These are phyloP conservation scores for Holothuria scabra DNA, from an alignment of 53 echinoderm and acorn worm genomes.

Conservation along the genomic window DNA sequence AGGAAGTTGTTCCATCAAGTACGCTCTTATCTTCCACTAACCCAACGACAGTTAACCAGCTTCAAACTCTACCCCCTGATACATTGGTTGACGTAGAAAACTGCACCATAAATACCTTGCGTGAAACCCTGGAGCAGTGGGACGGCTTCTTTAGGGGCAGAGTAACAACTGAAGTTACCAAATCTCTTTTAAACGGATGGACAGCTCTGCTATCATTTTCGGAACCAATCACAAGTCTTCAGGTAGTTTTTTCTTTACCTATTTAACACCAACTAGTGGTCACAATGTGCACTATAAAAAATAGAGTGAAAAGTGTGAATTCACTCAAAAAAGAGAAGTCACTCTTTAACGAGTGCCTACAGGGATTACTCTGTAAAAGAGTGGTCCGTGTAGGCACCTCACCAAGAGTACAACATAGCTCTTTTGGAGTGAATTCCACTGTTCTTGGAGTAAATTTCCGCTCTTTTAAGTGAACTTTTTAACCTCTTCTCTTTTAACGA, in stretches of 20 bases:
- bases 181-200: constrained; percentile 65
- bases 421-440: no score
- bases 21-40: not conserved
- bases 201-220: constrained; percentile 64
- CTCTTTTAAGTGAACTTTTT: no score
- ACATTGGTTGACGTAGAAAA: not conserved
- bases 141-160: constrained; percentile 57
- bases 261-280: not conserved
- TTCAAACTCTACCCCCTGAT: not conserved
- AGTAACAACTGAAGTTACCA: constrained; percentile 58
- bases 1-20: not conserved
- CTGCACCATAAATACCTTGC: constrained; percentile 2
- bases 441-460: no score
- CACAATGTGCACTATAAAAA: no score
- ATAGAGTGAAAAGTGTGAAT: no score
- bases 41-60: not conserved
- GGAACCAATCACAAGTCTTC: constrained; percentile 60
- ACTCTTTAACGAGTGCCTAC: no score
- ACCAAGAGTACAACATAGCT: no score
- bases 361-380: no score
- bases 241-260: constrained; percentile 36
- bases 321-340: no score
- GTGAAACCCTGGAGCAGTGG: constrained; percentile 64
- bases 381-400: no score
- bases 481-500: no score